phyloP scores from a whole-genome alignment of 1,140 invertebrate species.

The Drosophila punjabiensis region DNA sequence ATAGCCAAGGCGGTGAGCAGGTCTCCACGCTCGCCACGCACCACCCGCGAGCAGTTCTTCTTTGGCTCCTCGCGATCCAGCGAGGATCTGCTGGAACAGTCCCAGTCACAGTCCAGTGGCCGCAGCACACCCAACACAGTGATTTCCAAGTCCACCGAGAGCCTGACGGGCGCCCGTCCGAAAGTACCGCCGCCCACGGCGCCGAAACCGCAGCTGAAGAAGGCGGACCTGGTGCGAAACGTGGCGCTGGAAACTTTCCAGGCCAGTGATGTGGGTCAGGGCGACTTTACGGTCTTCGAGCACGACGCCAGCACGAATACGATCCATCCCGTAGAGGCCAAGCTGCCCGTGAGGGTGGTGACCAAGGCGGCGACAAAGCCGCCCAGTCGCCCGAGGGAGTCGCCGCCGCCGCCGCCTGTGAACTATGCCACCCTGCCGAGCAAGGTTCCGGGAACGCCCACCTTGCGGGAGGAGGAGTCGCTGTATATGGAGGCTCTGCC shows the following conservation, averaged over 20 bases:
- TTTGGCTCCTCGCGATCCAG: slow-evolving; percentile 71
- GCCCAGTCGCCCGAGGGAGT: slow-evolving; percentile 63
- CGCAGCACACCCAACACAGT: slow-evolving; percentile 74
- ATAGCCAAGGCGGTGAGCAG: slow-evolving; percentile 74
- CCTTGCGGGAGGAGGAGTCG: slow-evolving; percentile 59
- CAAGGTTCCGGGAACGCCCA: slow-evolving; percentile 40
- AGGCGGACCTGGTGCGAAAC: slow-evolving; percentile 78
- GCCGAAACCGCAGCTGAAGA: slow-evolving; percentile 81
- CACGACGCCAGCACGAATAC: slow-evolving; percentile 81
- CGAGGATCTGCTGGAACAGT: slow-evolving; percentile 78
- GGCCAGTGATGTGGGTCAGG: slow-evolving; percentile 77
- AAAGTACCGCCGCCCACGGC: slow-evolving; percentile 75
- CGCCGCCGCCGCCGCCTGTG: slow-evolving; percentile 80
- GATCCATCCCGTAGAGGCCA: slow-evolving; percentile 67
- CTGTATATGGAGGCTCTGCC: slow-evolving; percentile 76
- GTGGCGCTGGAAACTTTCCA: slow-evolving; percentile 78
- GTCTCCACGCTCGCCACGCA: slow-evolving; percentile 66
- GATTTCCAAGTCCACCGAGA: slow-evolving; percentile 77
- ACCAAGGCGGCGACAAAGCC: slow-evolving; percentile 21
- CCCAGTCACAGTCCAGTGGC: slow-evolving; percentile 65
- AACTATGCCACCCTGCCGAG: slow-evolving; percentile 74
- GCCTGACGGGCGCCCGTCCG: slow-evolving; percentile 64
- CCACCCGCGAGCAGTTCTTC: slow-evolving; percentile 73
- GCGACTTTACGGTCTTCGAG: slow-evolving; percentile 82
- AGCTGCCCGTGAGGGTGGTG: slow-evolving; percentile 58